Conservation (phyloP, 2,797 vertebrate species). For the Euthynnus affinis region DNA sequence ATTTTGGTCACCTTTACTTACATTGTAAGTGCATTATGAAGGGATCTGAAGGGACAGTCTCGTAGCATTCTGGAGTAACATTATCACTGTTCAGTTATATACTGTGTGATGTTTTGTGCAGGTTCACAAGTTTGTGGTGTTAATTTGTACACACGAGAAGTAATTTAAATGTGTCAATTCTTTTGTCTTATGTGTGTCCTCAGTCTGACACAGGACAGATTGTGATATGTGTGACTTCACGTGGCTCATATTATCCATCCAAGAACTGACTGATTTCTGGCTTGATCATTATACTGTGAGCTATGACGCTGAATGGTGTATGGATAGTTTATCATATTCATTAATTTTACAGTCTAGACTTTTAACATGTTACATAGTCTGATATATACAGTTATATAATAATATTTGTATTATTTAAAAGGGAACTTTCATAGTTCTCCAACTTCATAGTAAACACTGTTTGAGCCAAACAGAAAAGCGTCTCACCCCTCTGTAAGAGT, state of each 20-base stretch:
- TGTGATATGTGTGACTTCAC: too few species aligned
- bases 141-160: neutral
- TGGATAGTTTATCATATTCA: neutral
- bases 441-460: neutral
- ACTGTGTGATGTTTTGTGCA: neutral
- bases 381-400: neutral
- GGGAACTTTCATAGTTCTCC: neutral
- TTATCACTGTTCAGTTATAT: too few species aligned
- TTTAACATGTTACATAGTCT: neutral
- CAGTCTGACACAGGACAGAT: neutral
- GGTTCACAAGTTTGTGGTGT: neutral
- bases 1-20: too few species aligned
- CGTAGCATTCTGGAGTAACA: neutral
- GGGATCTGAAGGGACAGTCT: too few species aligned
- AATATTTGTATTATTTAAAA: neutral
- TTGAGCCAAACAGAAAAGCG: neutral
- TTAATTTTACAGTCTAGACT: neutral
- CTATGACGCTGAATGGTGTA: too few species aligned
- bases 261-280: neutral
- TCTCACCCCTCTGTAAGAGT: slow-evolving; percentile 98
- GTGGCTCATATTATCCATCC: neutral
- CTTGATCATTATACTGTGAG: too few species aligned
- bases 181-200: neutral
- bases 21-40: too few species aligned
- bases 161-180: neutral